Evolutionary conservation across 2,888 invertebrate species (phyloP).

Genomic region (Stictocephala bisonia): DNA sequence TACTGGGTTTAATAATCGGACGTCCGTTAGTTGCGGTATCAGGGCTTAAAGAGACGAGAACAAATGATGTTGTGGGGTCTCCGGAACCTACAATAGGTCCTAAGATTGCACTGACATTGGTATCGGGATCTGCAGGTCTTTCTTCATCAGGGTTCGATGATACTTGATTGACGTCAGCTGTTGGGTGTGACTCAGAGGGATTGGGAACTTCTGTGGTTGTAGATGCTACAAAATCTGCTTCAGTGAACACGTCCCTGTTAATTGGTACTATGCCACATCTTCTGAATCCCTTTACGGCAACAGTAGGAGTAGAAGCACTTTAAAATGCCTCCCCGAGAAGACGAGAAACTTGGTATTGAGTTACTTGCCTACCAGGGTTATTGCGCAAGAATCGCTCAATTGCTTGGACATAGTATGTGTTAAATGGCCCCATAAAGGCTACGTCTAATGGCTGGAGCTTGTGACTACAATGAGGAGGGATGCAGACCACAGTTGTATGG

Average conservation of each 20-base stretch:
- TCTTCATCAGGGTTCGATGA: conserved; percentile 38
- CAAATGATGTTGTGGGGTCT: conserved; percentile 35
- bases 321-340: conserved; percentile 11
- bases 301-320: conserved; percentile 52
- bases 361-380: conserved; percentile 54
- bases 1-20: conserved; percentile 34
- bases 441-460: conserved; percentile 46
- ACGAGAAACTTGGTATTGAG: conserved; percentile 7
- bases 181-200: conserved; percentile 40
- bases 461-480: conserved; percentile 59
- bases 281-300: conserved; percentile 58
- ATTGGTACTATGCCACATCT: conserved; percentile 56
- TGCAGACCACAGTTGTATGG: conserved; percentile 61
- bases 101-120: conserved; percentile 19
- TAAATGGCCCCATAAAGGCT: conserved; percentile 47
- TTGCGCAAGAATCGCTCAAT: conserved; percentile 53
- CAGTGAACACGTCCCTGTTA: conserved; percentile 28
- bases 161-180: conserved; percentile 42
- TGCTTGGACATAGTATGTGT: conserved; percentile 46
- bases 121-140: conserved; percentile 20
- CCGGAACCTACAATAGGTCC: conserved; percentile 21
- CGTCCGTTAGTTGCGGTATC: conserved; percentile 14
- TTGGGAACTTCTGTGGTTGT: conserved; percentile 14
- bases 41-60: conserved; percentile 43
- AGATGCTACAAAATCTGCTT: conserved; percentile 31